phyloP scores from a whole-genome alignment of 2,113 vertebrate genomes.

The Hippocampus barbouri region DNA sequence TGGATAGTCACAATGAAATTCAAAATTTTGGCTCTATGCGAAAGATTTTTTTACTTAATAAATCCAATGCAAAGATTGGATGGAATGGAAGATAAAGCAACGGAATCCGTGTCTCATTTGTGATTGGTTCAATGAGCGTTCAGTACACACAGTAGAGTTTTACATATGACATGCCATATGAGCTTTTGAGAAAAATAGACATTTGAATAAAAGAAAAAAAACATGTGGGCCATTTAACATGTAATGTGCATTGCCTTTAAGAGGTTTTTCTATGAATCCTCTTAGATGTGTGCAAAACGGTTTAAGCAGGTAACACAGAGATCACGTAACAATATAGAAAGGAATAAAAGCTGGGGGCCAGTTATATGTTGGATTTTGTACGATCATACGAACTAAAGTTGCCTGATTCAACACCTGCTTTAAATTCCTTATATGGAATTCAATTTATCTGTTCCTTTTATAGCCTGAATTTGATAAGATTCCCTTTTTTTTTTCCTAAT shows the following conservation, averaged over 20 bases:
- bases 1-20: not conserved
- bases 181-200: not conserved
- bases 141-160: constrained; percentile 14
- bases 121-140: not conserved
- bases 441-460: not conserved
- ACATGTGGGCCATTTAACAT: not conserved
- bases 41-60: not conserved
- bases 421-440: not conserved
- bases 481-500: constrained; percentile 12
- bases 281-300: constrained; percentile 39
- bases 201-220: not conserved
- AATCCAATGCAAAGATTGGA: not conserved
- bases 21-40: not conserved
- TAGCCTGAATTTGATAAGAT: not conserved
- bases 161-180: constrained; percentile 36
- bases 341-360: not conserved
- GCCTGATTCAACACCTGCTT: not conserved
- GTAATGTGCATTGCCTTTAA: constrained; percentile 8
- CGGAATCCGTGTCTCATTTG: not conserved
- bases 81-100: not conserved
- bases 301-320: not conserved
- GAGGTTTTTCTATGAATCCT: constrained; percentile 28
- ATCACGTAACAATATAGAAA: constrained; percentile 13
- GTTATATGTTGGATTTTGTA: not conserved
- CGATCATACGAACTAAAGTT: not conserved